phyloP scores from a whole-genome alignment of 2,888 invertebrate genomes.

The Nymphalis urticae region DNA sequence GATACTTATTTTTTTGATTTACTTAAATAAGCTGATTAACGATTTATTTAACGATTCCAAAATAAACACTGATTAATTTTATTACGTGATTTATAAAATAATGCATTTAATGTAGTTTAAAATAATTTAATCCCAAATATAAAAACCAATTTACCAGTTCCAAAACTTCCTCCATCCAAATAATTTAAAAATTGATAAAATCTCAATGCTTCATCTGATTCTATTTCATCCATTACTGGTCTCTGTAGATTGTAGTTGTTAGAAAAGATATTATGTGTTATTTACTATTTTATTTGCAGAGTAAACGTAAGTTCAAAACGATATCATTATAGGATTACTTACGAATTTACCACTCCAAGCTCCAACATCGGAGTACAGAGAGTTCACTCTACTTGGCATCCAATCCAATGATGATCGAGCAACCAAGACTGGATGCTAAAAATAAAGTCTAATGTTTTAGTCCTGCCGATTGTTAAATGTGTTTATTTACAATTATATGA shows the following conservation, averaged over 20 bases:
- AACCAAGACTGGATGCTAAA: constrained; percentile 71
- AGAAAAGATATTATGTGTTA: too few species aligned
- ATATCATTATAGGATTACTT: constrained; percentile 38
- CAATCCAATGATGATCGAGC: constrained; percentile 73
- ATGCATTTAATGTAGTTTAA: too few species aligned
- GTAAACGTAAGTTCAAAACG: too few species aligned
- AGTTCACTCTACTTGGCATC: constrained; percentile 77
- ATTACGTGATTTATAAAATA: too few species aligned
- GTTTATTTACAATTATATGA: too few species aligned
- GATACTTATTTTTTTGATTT: too few species aligned
- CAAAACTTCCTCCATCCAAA: constrained; percentile 76
- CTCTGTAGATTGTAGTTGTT: constrained; percentile 50
- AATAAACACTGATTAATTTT: too few species aligned
- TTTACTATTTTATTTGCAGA: too few species aligned
- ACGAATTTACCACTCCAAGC: constrained; percentile 79
- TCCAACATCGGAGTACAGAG: constrained; percentile 75
- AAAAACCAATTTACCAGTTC: constrained; percentile 57
- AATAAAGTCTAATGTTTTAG: neutral
- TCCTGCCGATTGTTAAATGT: neutral
- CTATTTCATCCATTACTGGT: constrained; percentile 78
- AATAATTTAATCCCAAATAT: too few species aligned
- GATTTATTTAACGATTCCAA: too few species aligned
- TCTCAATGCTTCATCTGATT: constrained; percentile 74
- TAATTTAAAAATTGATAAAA: constrained; percentile 77
- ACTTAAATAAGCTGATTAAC: too few species aligned